A percentile compares a stretch with the other conserved stretches of the same genome.
Conservation (phyloP, 2,113 vertebrate species). For the Gnathonemus echidnorhynchus region DNA sequence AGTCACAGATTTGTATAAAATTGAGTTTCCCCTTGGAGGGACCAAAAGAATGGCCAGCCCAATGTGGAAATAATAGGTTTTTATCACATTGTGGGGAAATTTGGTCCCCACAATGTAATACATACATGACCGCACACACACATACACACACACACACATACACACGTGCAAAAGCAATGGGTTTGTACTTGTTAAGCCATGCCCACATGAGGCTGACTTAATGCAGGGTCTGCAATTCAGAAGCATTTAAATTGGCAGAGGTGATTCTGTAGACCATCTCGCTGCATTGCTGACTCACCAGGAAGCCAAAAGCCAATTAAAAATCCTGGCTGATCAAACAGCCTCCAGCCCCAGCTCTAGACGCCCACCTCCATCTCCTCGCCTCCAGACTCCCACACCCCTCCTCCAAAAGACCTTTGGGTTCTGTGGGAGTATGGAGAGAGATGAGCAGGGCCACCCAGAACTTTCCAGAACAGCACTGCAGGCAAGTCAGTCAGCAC, state of each 20-base stretch:
- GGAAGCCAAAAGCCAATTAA: slow-evolving; percentile 16
- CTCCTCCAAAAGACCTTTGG: background rate
- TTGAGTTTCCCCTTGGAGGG: background rate
- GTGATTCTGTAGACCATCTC: background rate
- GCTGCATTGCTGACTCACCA: slow-evolving; percentile 13
- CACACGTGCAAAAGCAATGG: background rate
- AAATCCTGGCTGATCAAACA: slow-evolving; percentile 4
- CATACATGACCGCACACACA: background rate
- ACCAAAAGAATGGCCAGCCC: background rate
- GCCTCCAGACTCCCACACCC: background rate
- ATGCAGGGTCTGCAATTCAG: background rate
- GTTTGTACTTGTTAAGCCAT: background rate
- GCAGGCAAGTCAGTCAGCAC: background rate
- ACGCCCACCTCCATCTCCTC: background rate
- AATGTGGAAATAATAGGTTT: background rate
- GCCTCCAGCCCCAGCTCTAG: background rate
- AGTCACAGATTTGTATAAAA: background rate
- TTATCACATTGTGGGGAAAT: background rate
- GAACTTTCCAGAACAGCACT: background rate
- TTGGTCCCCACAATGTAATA: background rate
- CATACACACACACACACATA: background rate
- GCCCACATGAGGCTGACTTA: background rate
- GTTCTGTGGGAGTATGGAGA: background rate
- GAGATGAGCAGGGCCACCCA: background rate
- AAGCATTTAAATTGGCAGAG: background rate